A percentile compares a stretch with the other conserved stretches of the same genome.
These are phyloP conservation scores for Steatocranus sp. DNA, from an alignment of 2,797 vertebrate genomes.

Conservation along the genomic window DNA sequence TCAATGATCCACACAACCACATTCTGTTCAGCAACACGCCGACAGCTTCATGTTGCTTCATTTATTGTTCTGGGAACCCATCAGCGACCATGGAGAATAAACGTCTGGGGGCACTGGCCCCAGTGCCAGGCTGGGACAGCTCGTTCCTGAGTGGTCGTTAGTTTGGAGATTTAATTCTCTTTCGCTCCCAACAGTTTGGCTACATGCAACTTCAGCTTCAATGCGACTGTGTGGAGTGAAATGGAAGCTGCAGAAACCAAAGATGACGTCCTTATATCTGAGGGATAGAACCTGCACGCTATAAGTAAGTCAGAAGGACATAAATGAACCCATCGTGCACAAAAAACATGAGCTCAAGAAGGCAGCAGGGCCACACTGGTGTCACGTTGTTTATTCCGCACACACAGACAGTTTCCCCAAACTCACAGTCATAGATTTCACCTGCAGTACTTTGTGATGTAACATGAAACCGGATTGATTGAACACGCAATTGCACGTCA, in stretches of 20 bases:
- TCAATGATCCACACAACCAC: not conserved
- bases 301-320: not conserved
- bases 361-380: not conserved
- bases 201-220: not conserved
- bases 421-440: not conserved
- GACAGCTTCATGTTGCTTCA: not conserved
- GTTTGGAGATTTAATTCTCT: not conserved
- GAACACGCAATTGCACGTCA: not conserved
- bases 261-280: not conserved
- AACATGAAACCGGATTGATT: slow-evolving; percentile 1
- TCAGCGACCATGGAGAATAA: not conserved
- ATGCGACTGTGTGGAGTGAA: not conserved
- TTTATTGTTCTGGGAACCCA: not conserved
- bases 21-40: not conserved
- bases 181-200: not conserved
- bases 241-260: not conserved
- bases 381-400: not conserved
- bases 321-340: not conserved
- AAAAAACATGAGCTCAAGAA: not conserved
- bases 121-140: not conserved
- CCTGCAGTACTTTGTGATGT: slow-evolving; percentile 8
- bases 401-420: not conserved
- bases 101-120: not conserved
- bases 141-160: not conserved
- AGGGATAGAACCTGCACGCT: not conserved